phyloP scores from a whole-genome alignment of 2,888 invertebrate genomes.

The Drosophila limbata region DNA sequence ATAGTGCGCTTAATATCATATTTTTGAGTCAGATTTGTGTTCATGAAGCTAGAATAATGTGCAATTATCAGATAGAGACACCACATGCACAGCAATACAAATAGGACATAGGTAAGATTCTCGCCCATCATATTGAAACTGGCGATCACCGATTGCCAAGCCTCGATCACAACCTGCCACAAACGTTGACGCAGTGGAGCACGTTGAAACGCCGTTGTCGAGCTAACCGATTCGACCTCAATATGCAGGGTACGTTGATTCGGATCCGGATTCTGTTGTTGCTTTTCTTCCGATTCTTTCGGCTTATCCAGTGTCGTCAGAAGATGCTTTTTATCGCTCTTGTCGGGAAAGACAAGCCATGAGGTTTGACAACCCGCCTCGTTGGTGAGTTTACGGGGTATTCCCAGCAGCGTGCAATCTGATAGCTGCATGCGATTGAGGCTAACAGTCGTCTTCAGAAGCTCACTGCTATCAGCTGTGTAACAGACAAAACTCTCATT shows the following conservation, averaged over 20 bases:
- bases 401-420: constrained; percentile 40
- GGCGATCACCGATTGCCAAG: constrained; percentile 47
- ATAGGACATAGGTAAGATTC: constrained; percentile 64
- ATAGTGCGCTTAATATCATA: neutral
- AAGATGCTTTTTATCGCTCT: neutral
- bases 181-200: constrained; percentile 62
- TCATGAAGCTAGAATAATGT: constrained; percentile 56
- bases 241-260: constrained; percentile 72
- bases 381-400: constrained; percentile 26
- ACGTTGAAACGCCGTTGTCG: constrained; percentile 58
- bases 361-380: constrained; percentile 57
- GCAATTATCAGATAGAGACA: constrained; percentile 62
- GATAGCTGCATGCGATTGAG: constrained; percentile 43
- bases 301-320: neutral
- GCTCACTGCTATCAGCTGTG: constrained; percentile 25
- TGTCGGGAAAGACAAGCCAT: neutral
- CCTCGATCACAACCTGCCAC: constrained; percentile 59
- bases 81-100: constrained; percentile 63
- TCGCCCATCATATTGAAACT: constrained; percentile 70
- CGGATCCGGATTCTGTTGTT: neutral
- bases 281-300: neutral
- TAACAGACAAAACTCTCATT: neutral
- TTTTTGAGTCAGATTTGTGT: constrained; percentile 14
- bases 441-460: constrained; percentile 34
- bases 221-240: constrained; percentile 67